phyloP scores from a whole-genome alignment of 2,113 vertebrate species.

The Chascanopsetta lugubris region DNA sequence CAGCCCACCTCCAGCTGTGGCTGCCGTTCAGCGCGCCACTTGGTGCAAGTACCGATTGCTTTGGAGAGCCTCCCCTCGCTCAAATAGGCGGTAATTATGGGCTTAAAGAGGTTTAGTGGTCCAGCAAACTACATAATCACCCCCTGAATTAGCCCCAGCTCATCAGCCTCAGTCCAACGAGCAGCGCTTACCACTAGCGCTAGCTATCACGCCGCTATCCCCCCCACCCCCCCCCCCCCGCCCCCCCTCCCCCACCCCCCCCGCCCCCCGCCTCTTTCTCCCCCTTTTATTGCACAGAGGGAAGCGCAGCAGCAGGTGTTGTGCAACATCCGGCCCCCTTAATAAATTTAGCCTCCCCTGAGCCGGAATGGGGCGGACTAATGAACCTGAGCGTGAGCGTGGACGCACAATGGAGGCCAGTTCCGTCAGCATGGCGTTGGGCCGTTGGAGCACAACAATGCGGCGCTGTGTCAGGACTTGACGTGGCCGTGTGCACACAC shows the following conservation, averaged over 20 bases:
- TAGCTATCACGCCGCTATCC: constrained; percentile 83
- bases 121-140: constrained; percentile 99
- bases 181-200: constrained; percentile 88
- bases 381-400: too few species aligned
- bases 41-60: constrained; percentile 93
- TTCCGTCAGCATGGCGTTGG: constrained; percentile 21
- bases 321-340: constrained; percentile 92
- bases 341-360: constrained; percentile 88
- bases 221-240: constrained; percentile 68
- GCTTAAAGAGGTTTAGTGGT: constrained; percentile 99
- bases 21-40: constrained; percentile 81
- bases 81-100: constrained; percentile 99
- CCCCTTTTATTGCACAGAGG: constrained; percentile 88
- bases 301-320: constrained; percentile 94
- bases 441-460: too few species aligned
- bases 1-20: constrained; percentile 97
- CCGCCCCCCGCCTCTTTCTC: too few species aligned
- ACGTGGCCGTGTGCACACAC: constrained; percentile 36
- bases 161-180: constrained; percentile 99
- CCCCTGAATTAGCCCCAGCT: constrained; percentile 97
- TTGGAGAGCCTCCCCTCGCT: constrained; percentile 98
- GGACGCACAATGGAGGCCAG: constrained; percentile 17
- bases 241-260: constrained; percentile 75
- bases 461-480: constrained; percentile 37
- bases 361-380: constrained; percentile 75